phyloP scores from a whole-genome alignment of 2,113 vertebrate genomes.

The Mesitornis unicolor region DNA sequence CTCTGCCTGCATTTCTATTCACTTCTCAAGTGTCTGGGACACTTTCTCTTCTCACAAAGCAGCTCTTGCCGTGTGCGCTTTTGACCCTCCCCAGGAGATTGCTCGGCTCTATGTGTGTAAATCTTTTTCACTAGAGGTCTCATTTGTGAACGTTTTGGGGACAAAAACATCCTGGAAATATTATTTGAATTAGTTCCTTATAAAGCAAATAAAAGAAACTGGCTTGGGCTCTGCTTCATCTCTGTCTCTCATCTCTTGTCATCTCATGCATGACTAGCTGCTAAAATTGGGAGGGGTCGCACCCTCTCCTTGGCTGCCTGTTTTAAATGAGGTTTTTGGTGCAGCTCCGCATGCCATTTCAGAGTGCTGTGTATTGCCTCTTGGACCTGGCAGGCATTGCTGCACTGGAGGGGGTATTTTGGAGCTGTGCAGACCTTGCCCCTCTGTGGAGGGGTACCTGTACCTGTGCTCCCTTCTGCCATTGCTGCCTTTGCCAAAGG shows the following conservation, averaged over 20 bases:
- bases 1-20: neutral
- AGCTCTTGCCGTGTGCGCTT: neutral
- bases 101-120: neutral
- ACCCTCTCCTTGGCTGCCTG: neutral
- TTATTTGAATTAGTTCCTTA: neutral
- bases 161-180: neutral
- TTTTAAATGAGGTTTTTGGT: neutral
- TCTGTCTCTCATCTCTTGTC: neutral
- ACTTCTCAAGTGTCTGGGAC: neutral
- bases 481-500: neutral
- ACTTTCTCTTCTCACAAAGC: neutral
- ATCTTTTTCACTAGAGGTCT: neutral
- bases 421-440: neutral
- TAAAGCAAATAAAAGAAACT: neutral
- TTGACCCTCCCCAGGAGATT: neutral
- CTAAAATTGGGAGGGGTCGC: neutral
- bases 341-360: neutral
- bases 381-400: rapidly evolving
- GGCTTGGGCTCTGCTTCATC: neutral
- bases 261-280: neutral
- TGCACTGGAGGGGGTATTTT: neutral
- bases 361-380: rapidly evolving
- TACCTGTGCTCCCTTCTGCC: neutral
- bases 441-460: neutral
- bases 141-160: neutral